Base-by-base conservation (phyloP, 2,888 invertebrate species). In the Charanyca ferruginea region DNA sequence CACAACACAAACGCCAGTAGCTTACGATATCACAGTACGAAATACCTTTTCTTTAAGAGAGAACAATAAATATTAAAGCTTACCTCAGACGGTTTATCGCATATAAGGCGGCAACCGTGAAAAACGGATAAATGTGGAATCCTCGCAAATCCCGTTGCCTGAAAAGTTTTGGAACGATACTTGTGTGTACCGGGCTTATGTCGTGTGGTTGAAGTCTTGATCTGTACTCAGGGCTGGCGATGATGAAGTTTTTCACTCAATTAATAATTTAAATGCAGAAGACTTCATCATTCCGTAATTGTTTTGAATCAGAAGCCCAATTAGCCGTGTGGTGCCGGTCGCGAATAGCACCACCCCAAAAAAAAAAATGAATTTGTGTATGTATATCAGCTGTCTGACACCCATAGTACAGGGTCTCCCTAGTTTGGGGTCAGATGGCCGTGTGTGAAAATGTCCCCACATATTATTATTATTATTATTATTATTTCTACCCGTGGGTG, bases 61-160 rank as follows among this genome's bases (percentile, higher is more conserved):
- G 83, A 89, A 87, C 90, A 87, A 92, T 92, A 93, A 93, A 93
- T 93, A 92, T 92, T 89, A 91, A 91, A 90, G 91, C 91, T 90
- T 91, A 90, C 90, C 87, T 87, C 80, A 84, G 86, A 77, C 83
- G 87, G 88, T 89, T 92, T 93, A 93, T 93, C 92, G 88, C 89
- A 73, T 80, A 79, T 76, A 83, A 81, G 83, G 88, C 87, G 88
- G 85, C 80, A 85, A 84, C 89, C 89, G 90, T 91, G 90, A 90
- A 91, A 91, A 93, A 90, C 90, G 92, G 92, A 92, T 92, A 92
- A 91, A 89, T 87, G 88, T 81, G 84, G 80, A 85, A 91, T 90
- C 89, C 90, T 81, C 83, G 77, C 81, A 91, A 93, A 92, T 89
- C 91, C 91, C 85, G 80, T 77, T 81, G 82, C 83, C 78, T 83